Evolutionary conservation across 2,113 vertebrate species (phyloP), one percentile per base, ranked within the genome.

Genomic region (Hippopotamus amphibius): DNA sequence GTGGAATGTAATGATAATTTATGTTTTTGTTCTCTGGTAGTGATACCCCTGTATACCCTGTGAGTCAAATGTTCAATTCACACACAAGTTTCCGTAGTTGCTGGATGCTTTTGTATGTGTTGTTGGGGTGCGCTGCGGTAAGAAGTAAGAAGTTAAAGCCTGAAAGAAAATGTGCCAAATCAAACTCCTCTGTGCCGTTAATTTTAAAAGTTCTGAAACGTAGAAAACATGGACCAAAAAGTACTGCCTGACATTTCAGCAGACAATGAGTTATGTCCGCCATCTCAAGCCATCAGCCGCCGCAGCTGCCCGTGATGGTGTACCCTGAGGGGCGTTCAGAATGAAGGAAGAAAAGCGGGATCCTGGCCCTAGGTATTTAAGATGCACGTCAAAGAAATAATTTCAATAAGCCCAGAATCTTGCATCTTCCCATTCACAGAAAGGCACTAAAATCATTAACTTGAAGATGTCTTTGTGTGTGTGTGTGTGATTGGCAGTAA

Each of bases 141-240:
- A 33, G 7, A 59, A 59, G 3, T 57, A 95, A 94, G 33, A 72
- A 26, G n/a, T 43, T 43, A 83, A 90, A 86, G 37, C 48, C 74
- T 55, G 46, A 93, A 93, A 61, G 61, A 71, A 92, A 72, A 89
- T 61, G 72, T 14, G 68, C 17, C 41, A 72, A 43, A 59, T 66
- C 21, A 57, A 93, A 80, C 33, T 79, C 24, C 50, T 84, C 12
- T 43, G 48, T 53, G 6, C 50, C 9, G 41, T 63, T 46, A 63
- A 72, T 69, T 81, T 66, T 93, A 87, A 90, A 95, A 81, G 15
- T 79, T 88, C 71, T 68, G 26, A 86, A 97, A 92, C 66, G 82
- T 12, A 59, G 50, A 11, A n/a, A 80, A 68, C 43, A 3, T 14
- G 7, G 30, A 55, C 48, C 48, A 79, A 22, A 79, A 79, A 79